Percentiles rank a stretch among this genome's conserved stretches.
Conservation (phyloP, 2,888 invertebrate genomes). For the Iphiclides podalirius region DNA sequence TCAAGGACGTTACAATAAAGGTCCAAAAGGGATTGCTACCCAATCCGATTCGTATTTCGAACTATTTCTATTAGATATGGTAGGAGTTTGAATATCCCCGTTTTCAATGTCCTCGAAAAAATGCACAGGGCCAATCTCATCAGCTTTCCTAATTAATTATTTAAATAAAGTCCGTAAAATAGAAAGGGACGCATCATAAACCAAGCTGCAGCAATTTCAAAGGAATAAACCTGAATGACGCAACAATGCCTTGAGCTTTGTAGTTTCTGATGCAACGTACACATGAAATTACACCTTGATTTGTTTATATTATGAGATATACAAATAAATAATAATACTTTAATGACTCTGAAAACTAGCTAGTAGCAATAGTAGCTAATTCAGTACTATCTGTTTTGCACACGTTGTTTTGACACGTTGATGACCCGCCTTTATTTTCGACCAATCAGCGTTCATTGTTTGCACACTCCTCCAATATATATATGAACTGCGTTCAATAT, state of each 20-base stretch:
- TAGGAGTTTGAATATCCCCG: too few relatives aligned
- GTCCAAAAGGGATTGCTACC: too few relatives aligned
- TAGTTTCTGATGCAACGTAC: conserved; percentile 42
- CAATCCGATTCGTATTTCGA: too few relatives aligned
- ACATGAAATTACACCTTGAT: conserved; percentile 26
- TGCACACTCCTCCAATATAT: conserved; percentile 62
- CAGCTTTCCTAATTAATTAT: too few relatives aligned
- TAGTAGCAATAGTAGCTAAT: conserved; percentile 12
- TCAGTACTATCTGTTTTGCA: too few relatives aligned
- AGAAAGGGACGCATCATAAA: neutral
- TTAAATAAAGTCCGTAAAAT: too few relatives aligned
- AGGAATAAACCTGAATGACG: conserved; percentile 36
- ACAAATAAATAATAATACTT: neutral
- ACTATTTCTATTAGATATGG: too few relatives aligned
- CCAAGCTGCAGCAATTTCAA: neutral
- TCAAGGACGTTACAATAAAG: too few relatives aligned
- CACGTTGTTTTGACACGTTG: conserved; percentile 25
- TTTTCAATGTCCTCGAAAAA: too few relatives aligned
- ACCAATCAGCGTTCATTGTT: conserved; percentile 59
- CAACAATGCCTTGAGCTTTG: conserved; percentile 52
- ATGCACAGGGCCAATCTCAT: too few relatives aligned
- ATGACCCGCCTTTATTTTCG: conserved; percentile 67
- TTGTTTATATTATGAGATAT: conserved; percentile 17
- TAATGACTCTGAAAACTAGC: conserved; percentile 39
- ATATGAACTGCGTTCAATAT: conserved; percentile 50